Percentiles rank a stretch among this genome's conserved stretches.
Conservation (phyloP, 2,888 invertebrate genomes). For the Lagria hirta region DNA sequence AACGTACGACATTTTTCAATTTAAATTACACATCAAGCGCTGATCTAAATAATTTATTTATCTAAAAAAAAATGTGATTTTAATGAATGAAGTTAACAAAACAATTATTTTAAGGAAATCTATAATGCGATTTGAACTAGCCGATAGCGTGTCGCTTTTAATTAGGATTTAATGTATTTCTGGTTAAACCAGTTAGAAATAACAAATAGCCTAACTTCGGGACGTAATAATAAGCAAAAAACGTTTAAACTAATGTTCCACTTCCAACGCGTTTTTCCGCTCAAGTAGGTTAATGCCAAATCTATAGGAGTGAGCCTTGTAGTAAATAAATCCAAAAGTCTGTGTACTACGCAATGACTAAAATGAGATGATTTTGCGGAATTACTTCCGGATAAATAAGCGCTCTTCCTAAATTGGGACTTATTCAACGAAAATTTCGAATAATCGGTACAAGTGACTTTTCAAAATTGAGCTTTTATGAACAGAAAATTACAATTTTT, state of each 20-base stretch:
- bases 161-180: constrained; percentile 17
- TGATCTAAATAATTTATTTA: not conserved
- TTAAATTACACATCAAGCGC: no score
- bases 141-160: constrained; percentile 21
- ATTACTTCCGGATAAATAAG: no score
- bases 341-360: no score
- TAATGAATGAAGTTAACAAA: not conserved
- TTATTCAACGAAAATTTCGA: no score
- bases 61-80: not conserved
- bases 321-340: no score
- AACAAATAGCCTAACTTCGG: constrained; percentile 7
- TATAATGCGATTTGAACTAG: constrained; percentile 19
- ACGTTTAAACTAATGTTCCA: constrained; percentile 4
- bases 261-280: constrained; percentile 5
- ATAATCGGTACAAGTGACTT: no score
- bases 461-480: no score
- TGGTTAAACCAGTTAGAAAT: constrained; percentile 12
- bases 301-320: no score
- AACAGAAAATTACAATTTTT: no score
- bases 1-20: no score
- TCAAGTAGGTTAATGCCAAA: constrained; percentile 10
- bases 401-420: no score
- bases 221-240: constrained; percentile 7
- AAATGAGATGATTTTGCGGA: no score
- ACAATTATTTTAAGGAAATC: not conserved